Evolutionary conservation across 2,888 invertebrate species (phyloP).

Genomic region (Rambutsinella grinnellia): DNA sequence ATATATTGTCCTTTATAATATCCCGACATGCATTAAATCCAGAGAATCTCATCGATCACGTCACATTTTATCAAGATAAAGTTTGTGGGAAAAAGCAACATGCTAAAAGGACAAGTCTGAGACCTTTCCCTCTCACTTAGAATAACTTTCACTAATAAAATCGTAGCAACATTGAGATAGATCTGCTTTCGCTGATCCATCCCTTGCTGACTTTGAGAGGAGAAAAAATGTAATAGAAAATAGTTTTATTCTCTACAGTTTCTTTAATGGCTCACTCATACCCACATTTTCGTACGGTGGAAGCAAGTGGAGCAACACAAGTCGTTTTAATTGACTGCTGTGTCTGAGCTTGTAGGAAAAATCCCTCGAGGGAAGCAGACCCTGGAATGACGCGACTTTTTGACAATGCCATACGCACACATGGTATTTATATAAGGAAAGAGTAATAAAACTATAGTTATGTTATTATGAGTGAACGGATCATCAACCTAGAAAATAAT

Average conservation of each 20-base stretch:
- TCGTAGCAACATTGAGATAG: not conserved
- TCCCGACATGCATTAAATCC: constrained; percentile 18
- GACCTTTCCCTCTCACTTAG: not conserved
- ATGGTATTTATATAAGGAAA: constrained; percentile 3
- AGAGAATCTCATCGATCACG: constrained; percentile 35
- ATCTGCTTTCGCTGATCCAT: not conserved
- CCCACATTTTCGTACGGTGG: no score
- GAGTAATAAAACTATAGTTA: not conserved
- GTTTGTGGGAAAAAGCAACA: constrained; percentile 34
- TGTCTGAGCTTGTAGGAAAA: constrained; percentile 17
- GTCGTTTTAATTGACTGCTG: constrained; percentile 42
- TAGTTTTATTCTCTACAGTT: not conserved
- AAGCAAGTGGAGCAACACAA: constrained; percentile 7
- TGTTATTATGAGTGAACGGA: not conserved
- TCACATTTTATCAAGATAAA: constrained; percentile 39
- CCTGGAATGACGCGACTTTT: constrained; percentile 27
- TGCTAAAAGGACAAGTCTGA: not conserved
- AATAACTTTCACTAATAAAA: not conserved
- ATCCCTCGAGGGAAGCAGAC: constrained; percentile 42
- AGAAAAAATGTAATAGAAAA: not conserved
- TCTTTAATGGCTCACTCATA: not conserved
- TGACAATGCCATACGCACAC: constrained; percentile 21
- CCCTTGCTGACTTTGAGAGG: not conserved
- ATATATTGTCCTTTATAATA: not conserved
- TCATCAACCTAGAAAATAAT: not conserved